Conservation (phyloP, 2,113 vertebrate genomes). For the Paedocypris sp. region DNA sequence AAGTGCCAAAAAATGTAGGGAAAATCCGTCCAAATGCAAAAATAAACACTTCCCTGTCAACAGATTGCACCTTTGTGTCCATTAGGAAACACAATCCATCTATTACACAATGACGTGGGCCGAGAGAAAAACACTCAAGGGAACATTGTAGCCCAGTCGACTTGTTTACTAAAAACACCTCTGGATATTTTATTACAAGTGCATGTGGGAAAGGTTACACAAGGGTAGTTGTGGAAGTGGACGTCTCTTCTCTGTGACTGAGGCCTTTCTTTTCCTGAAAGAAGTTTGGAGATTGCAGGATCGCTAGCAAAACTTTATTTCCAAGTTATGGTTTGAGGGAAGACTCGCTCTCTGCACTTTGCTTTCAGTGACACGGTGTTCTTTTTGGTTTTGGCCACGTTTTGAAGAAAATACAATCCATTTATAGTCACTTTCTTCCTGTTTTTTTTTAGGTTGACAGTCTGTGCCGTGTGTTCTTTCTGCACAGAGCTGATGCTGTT, state of each 20-base stretch:
- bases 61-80: not conserved
- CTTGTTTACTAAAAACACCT: conserved; percentile 7
- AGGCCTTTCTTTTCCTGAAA: too few relatives aligned
- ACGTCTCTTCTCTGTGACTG: too few relatives aligned
- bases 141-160: not conserved
- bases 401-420: not conserved
- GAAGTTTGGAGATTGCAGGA: too few relatives aligned
- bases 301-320: not conserved
- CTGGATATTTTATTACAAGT: not conserved
- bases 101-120: not conserved
- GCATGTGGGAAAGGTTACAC: not conserved
- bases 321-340: not conserved
- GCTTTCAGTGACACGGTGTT: not conserved
- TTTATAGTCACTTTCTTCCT: not conserved
- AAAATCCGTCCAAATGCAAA: not conserved
- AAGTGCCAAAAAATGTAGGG: too few relatives aligned
- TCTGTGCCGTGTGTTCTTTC: too few relatives aligned
- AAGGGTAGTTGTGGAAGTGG: too few relatives aligned
- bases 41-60: not conserved
- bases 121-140: not conserved
- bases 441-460: too few relatives aligned
- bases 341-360: not conserved
- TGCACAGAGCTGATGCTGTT: too few relatives aligned
- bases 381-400: not conserved
- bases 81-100: not conserved